Conservation (phyloP, 2,888 invertebrate species). For the Chymomyza amoena region DNA sequence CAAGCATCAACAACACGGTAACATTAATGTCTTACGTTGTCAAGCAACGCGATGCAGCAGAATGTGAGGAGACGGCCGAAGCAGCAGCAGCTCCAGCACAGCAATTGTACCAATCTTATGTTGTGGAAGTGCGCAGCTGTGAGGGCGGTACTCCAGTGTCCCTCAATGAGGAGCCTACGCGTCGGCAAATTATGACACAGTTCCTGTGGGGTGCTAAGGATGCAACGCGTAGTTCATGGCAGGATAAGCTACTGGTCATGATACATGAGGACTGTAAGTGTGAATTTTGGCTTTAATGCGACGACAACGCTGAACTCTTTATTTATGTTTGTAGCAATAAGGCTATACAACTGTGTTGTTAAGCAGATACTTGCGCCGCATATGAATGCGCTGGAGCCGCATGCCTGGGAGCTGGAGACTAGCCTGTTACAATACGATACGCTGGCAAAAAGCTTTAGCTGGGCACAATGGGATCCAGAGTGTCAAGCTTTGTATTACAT, state of each 20-base stretch:
- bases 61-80: constrained; percentile 30
- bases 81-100: not conserved
- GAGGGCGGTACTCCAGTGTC: constrained; percentile 37
- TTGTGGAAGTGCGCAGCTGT: constrained; percentile 80
- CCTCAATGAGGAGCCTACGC: constrained; percentile 80
- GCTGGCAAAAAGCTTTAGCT: constrained; percentile 86
- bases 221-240: constrained; percentile 62
- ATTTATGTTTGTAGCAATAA: constrained; percentile 43
- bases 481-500: constrained; percentile 89
- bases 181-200: constrained; percentile 88
- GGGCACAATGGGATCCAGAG: constrained; percentile 91
- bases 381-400: constrained; percentile 7
- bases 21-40: constrained; percentile 85
- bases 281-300: not conserved
- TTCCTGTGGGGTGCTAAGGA: constrained; percentile 80
- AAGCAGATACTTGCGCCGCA: constrained; percentile 48
- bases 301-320: not conserved
- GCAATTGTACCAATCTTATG: constrained; percentile 82
- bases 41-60: constrained; percentile 79
- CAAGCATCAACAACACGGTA: constrained; percentile 85
- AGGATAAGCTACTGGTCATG: constrained; percentile 86
- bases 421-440: constrained; percentile 81
- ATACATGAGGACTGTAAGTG: constrained; percentile 87
- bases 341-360: constrained; percentile 76
- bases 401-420: constrained; percentile 81